These are phyloP conservation scores for Otolemur garnettii DNA, from an alignment of 2,113 vertebrate species.

Conservation along the genomic window DNA sequence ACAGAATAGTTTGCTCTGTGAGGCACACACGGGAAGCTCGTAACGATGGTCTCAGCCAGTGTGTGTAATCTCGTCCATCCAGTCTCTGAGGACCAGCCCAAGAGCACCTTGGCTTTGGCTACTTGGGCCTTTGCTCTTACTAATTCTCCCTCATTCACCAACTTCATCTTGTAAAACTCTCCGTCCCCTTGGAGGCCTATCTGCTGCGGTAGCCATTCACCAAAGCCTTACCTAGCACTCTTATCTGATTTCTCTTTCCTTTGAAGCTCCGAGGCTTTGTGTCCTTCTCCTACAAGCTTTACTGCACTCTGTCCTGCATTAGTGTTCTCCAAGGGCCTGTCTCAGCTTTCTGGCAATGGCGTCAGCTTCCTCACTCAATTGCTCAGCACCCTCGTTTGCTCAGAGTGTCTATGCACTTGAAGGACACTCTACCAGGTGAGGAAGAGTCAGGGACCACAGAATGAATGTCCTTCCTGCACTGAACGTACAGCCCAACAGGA, in stretches of 20 bases:
- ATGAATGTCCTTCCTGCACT: fast-evolving
- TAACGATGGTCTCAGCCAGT: fast-evolving
- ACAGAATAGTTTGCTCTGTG: background rate
- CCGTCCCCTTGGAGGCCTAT: background rate
- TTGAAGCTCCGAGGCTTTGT: background rate
- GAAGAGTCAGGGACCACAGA: background rate
- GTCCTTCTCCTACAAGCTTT: fast-evolving
- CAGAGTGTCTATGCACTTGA: fast-evolving
- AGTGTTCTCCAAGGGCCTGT: fast-evolving
- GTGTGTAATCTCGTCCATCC: background rate
- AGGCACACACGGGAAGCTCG: too few relatives aligned
- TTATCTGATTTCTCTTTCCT: background rate
- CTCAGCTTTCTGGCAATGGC: too few relatives aligned
- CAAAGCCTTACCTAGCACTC: background rate
- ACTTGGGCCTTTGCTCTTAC: background rate
- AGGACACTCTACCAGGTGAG: background rate
- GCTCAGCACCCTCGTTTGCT: background rate
- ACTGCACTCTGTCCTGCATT: background rate
- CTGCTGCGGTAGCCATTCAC: background rate
- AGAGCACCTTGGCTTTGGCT: fast-evolving
- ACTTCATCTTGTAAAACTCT: background rate
- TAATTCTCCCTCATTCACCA: background rate
- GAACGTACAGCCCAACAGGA: background rate
- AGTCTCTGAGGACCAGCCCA: fast-evolving
- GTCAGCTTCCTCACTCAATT: background rate